A percentile compares a stretch with the other conserved stretches of the same genome.
Conservation (phyloP, 2,797 vertebrate genomes). For the Tokudaia tokunoshimensis region DNA sequence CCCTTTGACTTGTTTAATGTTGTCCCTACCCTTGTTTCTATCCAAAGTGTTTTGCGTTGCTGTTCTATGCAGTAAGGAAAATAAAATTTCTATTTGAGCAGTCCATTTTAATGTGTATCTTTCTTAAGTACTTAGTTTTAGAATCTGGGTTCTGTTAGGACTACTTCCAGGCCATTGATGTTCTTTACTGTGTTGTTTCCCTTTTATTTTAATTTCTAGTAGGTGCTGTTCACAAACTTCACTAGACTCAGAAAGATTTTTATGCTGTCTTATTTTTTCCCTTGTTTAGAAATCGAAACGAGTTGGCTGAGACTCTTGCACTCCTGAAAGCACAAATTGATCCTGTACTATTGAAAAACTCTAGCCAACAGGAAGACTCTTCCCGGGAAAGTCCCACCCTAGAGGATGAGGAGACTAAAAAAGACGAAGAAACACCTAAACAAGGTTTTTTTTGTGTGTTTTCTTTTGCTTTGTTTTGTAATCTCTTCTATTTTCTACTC, state of each 20-base stretch:
- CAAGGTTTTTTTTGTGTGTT: conserved; percentile 88
- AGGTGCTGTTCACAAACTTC: conserved; percentile 39
- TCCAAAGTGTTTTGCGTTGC: not conserved
- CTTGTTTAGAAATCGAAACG: conserved; percentile 93
- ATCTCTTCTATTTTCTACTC: conserved; percentile 65
- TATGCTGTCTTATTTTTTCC: conserved; percentile 69
- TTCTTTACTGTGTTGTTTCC: not conserved
- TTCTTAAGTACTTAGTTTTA: conserved; percentile 49
- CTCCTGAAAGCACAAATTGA: conserved; percentile 96
- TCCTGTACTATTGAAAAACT: conserved; percentile 91
- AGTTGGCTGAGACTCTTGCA: conserved; percentile 96
- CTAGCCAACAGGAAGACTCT: conserved; percentile 88
- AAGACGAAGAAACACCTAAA: conserved; percentile 87
- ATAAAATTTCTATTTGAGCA: conserved; percentile 16
- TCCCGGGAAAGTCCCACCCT: conserved; percentile 89
- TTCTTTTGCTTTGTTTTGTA: conserved; percentile 81
- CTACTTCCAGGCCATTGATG: not conserved
- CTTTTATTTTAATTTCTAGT: conserved; percentile 46
- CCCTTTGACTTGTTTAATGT: conserved; percentile 14
- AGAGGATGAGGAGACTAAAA: conserved; percentile 89
- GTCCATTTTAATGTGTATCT: conserved; percentile 54
- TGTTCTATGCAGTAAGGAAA: not conserved
- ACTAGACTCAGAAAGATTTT: conserved; percentile 65
- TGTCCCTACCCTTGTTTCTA: not conserved
- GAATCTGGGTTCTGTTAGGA: conserved; percentile 30